Evolutionary conservation across 2,113 vertebrate species (phyloP).

Genomic region (Axis porcinus): DNA sequence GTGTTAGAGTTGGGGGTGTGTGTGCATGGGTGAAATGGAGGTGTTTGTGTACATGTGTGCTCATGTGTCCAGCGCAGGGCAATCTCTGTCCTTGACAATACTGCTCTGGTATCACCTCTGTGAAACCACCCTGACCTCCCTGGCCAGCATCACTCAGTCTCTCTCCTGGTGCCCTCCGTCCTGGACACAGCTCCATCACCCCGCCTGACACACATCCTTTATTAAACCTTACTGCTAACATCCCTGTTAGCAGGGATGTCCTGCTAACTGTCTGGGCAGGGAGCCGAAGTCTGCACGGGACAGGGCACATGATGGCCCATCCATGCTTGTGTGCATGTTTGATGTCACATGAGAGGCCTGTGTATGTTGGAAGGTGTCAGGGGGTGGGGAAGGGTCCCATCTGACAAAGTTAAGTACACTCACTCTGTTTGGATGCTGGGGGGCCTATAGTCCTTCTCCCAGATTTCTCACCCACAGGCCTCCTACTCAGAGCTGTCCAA

Average conservation of each 20-base stretch:
- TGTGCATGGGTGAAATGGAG: no score
- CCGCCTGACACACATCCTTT: background rate
- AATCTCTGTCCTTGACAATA: background rate
- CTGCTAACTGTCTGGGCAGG: background rate
- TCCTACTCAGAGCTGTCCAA: background rate
- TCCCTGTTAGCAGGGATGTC: no score
- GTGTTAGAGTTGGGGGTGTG: background rate
- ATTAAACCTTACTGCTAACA: background rate
- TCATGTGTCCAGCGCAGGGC: background rate
- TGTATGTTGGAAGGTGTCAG: background rate
- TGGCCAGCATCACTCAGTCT: background rate
- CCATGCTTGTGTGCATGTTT: background rate
- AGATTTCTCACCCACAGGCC: background rate
- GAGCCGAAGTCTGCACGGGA: background rate
- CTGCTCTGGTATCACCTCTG: background rate
- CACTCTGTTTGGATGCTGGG: background rate
- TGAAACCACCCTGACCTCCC: background rate
- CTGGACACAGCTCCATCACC: background rate
- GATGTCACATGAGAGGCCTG: rapidly evolving
- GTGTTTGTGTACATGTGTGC: background rate
- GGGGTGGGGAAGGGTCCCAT: background rate
- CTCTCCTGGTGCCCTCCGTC: background rate
- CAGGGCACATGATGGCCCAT: background rate
- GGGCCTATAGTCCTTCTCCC: background rate
- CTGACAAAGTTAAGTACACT: background rate